Percentiles rank a stretch among this genome's conserved stretches.
phyloP scores from a whole-genome alignment of 2,797 vertebrate genomes.

The Siniperca scherzeri region DNA sequence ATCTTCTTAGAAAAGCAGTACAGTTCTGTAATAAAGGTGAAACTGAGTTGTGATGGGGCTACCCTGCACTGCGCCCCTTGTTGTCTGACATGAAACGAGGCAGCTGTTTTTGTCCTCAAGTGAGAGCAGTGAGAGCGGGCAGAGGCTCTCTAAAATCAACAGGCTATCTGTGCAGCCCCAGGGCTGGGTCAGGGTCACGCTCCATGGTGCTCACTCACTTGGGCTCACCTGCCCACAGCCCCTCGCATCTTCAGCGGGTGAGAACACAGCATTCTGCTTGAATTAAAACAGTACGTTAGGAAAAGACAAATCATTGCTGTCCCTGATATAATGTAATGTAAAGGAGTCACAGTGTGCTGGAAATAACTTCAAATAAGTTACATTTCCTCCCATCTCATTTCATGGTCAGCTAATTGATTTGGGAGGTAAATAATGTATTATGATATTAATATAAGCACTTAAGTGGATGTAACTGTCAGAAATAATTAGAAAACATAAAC shows the following conservation, averaged over 20 bases:
- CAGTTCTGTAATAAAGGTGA: background rate
- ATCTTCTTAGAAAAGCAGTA: background rate
- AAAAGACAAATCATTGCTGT: background rate
- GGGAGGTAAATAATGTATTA: background rate
- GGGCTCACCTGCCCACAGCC: conserved; percentile 56
- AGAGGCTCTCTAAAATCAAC: conserved; percentile 83
- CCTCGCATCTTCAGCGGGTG: conserved; percentile 26
- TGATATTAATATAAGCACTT: background rate
- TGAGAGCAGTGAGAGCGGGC: conserved; percentile 64
- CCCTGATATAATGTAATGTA: background rate
- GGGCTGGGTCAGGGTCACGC: conserved; percentile 71
- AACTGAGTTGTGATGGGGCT: conserved; percentile 7
- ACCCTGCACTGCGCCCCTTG: conserved; percentile 33
- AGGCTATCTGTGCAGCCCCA: conserved; percentile 65
- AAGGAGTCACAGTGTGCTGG: background rate
- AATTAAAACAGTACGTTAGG: background rate
- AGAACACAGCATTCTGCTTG: conserved; percentile 21
- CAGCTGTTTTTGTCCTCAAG: conserved; percentile 80
- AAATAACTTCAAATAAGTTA: background rate
- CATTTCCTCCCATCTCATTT: background rate
- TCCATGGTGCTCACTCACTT: conserved; percentile 57
- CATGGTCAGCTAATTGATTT: background rate
- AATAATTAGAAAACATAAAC: background rate
- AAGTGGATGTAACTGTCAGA: background rate
- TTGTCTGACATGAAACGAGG: conserved; percentile 67